A percentile compares a stretch with the other conserved stretches of the same genome.
These are phyloP conservation scores for Orestias chungarensis DNA, from an alignment of 2,797 vertebrate genomes.

Conservation along the genomic window DNA sequence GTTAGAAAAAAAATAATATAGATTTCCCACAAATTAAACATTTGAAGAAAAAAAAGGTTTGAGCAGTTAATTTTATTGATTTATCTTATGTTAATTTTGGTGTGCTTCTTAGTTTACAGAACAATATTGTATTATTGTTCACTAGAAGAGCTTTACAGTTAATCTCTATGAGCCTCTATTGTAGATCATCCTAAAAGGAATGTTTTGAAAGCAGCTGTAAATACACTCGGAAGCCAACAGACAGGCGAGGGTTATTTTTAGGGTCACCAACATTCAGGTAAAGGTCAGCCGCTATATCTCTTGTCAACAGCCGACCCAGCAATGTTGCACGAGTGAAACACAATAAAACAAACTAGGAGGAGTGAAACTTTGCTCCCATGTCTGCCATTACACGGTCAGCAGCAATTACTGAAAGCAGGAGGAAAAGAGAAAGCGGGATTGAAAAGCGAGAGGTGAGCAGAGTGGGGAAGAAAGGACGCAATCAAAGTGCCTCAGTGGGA, in stretches of 20 bases:
- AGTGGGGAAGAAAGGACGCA: slow-evolving; percentile 41
- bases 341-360: not conserved
- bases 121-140: not conserved
- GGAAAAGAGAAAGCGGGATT: slow-evolving; percentile 13
- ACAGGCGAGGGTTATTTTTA: not conserved
- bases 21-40: not conserved
- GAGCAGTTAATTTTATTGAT: too few relatives aligned
- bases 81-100: too few relatives aligned
- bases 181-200: not conserved
- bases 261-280: not conserved
- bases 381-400: slow-evolving; percentile 39
- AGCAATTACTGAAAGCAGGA: slow-evolving; percentile 46
- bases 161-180: not conserved
- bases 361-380: slow-evolving; percentile 21
- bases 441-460: slow-evolving; percentile 26
- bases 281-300: not conserved
- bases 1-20: too few relatives aligned
- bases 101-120: not conserved
- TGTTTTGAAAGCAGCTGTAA: not conserved
- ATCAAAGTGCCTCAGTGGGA: slow-evolving; percentile 48
- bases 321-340: not conserved
- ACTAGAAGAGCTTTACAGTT: not conserved
- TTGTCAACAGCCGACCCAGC: not conserved
- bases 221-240: not conserved
- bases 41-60: too few relatives aligned